These are phyloP conservation scores for Drosophila barbarae DNA, from an alignment of 2,888 invertebrate genomes.

Conservation along the genomic window DNA sequence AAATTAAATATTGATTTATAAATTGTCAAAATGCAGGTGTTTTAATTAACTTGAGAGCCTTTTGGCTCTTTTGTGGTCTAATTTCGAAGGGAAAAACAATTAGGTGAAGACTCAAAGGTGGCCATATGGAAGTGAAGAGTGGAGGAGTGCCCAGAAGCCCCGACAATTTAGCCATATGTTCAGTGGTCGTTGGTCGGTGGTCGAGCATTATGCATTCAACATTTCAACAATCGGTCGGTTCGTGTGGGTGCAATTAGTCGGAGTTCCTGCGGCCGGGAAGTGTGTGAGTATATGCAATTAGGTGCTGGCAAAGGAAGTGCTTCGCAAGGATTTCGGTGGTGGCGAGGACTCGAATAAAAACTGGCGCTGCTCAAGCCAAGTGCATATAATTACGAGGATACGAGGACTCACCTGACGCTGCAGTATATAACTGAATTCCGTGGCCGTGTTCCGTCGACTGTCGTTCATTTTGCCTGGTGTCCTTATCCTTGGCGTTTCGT, in stretches of 20 bases:
- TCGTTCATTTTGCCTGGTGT: conserved; percentile 70
- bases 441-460: conserved; percentile 78
- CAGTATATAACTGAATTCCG: conserved; percentile 79
- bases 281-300: conserved; percentile 51
- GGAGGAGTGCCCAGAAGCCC: conserved; percentile 9
- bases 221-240: conserved; percentile 21
- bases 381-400: conserved; percentile 29
- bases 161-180: conserved; percentile 15
- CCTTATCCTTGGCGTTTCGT: conserved; percentile 11
- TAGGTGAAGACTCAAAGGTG: neutral
- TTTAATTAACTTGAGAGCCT: neutral
- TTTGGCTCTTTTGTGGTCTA: neutral
- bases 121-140: conserved; percentile 1
- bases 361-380: conserved; percentile 20
- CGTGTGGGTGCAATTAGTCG: conserved; percentile 44
- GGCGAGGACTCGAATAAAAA: conserved; percentile 15
- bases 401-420: conserved; percentile 77
- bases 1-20: conserved; percentile 4
- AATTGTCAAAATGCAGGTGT: conserved; percentile 1
- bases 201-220: conserved; percentile 26
- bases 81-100: conserved; percentile 2
- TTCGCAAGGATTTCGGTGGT: conserved; percentile 11
- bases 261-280: conserved; percentile 54
- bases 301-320: conserved; percentile 54
- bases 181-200: conserved; percentile 2